phyloP scores from a whole-genome alignment of 2,888 invertebrate species.

The Nomada goodeniana region DNA sequence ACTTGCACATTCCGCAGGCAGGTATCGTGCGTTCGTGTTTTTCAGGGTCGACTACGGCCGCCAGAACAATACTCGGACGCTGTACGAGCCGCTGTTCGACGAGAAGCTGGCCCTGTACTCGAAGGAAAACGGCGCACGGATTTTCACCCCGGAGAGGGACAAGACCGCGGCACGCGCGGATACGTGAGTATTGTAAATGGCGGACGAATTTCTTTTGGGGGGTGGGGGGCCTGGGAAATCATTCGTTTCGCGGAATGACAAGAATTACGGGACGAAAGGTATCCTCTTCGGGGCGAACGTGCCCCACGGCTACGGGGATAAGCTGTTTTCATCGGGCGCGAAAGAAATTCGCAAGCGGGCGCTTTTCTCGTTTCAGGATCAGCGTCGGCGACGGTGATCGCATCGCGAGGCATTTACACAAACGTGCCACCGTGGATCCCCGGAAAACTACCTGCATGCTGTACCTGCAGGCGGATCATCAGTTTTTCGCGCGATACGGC shows the following conservation, averaged over 20 bases:
- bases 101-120: constrained; percentile 80
- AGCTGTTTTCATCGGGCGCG: constrained; percentile 4
- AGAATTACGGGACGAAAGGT: constrained; percentile 21
- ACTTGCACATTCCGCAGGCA: neutral
- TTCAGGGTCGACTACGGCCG: constrained; percentile 41
- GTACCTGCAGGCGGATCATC: constrained; percentile 98
- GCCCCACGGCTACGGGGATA: neutral
- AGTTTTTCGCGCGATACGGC: constrained; percentile 97
- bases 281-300: neutral
- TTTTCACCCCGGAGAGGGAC: constrained; percentile 52
- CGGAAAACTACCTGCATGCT: constrained; percentile 97
- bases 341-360: constrained; percentile 11
- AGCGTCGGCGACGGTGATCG: constrained; percentile 53
- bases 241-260: constrained; percentile 1
- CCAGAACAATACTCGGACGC: constrained; percentile 76
- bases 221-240: neutral
- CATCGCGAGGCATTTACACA: constrained; percentile 79
- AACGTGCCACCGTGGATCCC: constrained; percentile 90
- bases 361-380: constrained; percentile 28
- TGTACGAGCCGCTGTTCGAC: constrained; percentile 81
- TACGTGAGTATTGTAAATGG: constrained; percentile 51
- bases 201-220: neutral
- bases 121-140: constrained; percentile 72
- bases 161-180: constrained; percentile 46
- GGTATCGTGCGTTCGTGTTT: neutral